Evolutionary conservation across 2,888 invertebrate species (phyloP), one percentile per base, ranked within the genome.

Genomic region (Scaptomyza cyrtandrae): DNA sequence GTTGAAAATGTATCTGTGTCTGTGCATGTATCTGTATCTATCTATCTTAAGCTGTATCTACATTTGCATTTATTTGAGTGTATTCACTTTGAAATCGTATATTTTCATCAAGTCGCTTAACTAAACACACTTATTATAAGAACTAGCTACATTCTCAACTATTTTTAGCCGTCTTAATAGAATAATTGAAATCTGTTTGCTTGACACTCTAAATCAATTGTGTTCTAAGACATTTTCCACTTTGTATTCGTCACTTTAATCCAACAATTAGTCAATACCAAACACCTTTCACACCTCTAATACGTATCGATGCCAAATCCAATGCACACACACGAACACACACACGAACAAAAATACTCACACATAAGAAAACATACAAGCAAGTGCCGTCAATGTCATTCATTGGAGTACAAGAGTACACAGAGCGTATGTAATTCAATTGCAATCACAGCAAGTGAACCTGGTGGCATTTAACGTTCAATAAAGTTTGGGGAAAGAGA

Each of bases 201-300:
- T n/a, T 35, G 19, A 35, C 33, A 19, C 19, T 13, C 7, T 0
- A 24, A 33, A 24, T 55, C 24, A 39, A 5, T 37, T 63, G 9
- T 19, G 19, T 43, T 31, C 45, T 33, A 50, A 66, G 58, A 45
- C 52, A 39, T 29, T 33, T 55, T 66, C 68, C 62, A 84, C 72
- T 82, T 82, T 82, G 78, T 82, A 83, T 86, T 81, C 83, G 63
- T 63, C 66, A 69, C 75, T 70, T 75, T 79, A 86, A 88, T 81
- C 80, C 78, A 78, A 80, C 89, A 90, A 90, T 90, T 90, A 90
- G 89, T 88, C 89, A 86, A 84, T 71, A 89, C 85, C 88, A 88
- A 90, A 86, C 90, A 80, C 86, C 87, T 89, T 88, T 89, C 89
- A 89, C 89, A 85, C 83, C 81, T 83, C 56, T 52, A 60, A 44